A percentile compares a stretch with the other conserved stretches of the same genome.
phyloP scores from a whole-genome alignment of 2,888 invertebrate genomes.

The Venustoraphidia nigricollis region DNA sequence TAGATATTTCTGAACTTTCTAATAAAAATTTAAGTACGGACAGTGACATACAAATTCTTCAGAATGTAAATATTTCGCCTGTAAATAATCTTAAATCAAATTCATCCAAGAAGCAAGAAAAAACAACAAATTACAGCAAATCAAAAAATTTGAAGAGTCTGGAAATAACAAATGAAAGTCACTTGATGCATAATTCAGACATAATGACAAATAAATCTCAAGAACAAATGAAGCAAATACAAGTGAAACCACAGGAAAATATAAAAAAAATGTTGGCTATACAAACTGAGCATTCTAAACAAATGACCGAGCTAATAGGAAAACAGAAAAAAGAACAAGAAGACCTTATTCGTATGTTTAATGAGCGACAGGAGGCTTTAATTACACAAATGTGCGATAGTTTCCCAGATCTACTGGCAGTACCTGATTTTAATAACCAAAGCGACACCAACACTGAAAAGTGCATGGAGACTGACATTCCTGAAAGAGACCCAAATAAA shows the following conservation, averaged over 20 bases:
- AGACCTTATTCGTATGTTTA: slow-evolving; percentile 44
- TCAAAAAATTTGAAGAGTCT: no score
- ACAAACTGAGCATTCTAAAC: slow-evolving; percentile 45
- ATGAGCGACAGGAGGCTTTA: slow-evolving; percentile 45
- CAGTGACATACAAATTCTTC: slow-evolving; percentile 15
- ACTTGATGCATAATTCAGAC: no score
- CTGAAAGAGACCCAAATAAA: background rate
- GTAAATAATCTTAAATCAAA: no score
- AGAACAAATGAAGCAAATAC: no score
- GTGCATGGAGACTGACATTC: background rate
- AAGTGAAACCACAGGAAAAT: background rate
- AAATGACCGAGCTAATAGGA: slow-evolving; percentile 43
- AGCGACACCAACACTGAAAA: background rate
- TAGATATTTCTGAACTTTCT: background rate
- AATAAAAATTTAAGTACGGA: slow-evolving; percentile 10
- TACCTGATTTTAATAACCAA: background rate
- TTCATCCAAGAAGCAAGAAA: no score
- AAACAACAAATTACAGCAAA: no score
- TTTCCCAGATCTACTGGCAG: slow-evolving; percentile 16
- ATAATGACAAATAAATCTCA: no score
- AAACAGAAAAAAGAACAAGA: slow-evolving; percentile 49
- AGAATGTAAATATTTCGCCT: no score
- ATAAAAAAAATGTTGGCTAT: slow-evolving; percentile 18
- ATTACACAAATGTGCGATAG: slow-evolving; percentile 29
- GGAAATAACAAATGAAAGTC: no score